Percentiles rank a stretch among this genome's conserved stretches.
Evolutionary conservation across 2,113 vertebrate genomes (phyloP).

Genomic region (Cyrtonyx montezumae): DNA sequence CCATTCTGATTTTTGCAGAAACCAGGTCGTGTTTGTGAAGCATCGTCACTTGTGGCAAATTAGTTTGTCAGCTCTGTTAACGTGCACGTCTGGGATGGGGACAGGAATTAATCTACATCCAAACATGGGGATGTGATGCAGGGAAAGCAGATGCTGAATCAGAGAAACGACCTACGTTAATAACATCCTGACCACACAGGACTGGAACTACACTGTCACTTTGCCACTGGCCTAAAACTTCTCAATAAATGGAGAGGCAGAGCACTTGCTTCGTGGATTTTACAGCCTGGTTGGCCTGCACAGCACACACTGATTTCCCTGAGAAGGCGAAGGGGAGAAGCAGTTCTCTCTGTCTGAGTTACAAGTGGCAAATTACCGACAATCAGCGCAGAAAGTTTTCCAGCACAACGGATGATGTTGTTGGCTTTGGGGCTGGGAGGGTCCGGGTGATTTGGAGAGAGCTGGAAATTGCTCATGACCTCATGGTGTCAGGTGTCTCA

Average conservation of each 20-base stretch:
- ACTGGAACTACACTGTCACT: neutral
- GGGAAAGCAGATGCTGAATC: neutral
- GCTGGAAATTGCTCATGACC: slow-evolving; percentile 64
- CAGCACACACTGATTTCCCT: neutral
- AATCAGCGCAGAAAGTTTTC: slow-evolving; percentile 43
- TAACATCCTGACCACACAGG: rapidly evolving
- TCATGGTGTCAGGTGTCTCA: slow-evolving; percentile 53
- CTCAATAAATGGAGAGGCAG: neutral
- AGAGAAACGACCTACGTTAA: neutral
- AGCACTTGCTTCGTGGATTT: neutral
- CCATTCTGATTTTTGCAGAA: neutral
- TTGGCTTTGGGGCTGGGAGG: slow-evolving; percentile 13
- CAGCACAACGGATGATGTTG: slow-evolving; percentile 36
- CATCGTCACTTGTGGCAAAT: neutral
- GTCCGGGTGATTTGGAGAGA: slow-evolving; percentile 24
- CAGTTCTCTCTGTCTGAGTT: neutral
- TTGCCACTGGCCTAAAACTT: neutral
- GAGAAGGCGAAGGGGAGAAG: neutral
- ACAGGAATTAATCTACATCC: neutral
- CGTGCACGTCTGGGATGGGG: neutral
- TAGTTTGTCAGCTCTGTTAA: neutral
- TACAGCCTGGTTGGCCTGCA: neutral
- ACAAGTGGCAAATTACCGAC: slow-evolving; percentile 2
- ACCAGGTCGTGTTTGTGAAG: neutral
- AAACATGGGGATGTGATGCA: neutral